phyloP scores from a whole-genome alignment of 2,113 vertebrate species.

The Perognathus longimembris region DNA sequence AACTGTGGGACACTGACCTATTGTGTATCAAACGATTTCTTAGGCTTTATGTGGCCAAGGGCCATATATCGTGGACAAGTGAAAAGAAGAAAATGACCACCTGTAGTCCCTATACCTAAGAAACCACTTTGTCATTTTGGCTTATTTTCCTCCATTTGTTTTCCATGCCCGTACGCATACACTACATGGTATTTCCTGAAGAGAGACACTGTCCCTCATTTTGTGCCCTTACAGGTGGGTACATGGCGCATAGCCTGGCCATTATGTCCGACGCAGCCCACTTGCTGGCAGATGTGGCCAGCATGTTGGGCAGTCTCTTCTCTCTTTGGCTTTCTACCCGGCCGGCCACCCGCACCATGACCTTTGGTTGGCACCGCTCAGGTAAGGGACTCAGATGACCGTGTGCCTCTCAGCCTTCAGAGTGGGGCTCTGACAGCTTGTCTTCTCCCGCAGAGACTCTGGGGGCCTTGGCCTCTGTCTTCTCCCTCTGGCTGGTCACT shows the following conservation, averaged over 20 bases:
- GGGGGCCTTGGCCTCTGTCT: slow-evolving; percentile 93
- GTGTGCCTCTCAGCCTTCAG: neutral
- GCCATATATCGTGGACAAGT: neutral
- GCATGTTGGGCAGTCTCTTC: slow-evolving; percentile 97
- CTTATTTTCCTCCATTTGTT: neutral
- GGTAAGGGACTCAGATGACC: slow-evolving; percentile 85
- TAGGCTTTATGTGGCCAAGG: too few species aligned
- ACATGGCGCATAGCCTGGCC: slow-evolving; percentile 96
- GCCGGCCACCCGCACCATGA: slow-evolving; percentile 94
- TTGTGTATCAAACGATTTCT: too few species aligned
- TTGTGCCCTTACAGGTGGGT: slow-evolving; percentile 90
- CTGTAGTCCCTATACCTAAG: neutral
- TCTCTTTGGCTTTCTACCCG: slow-evolving; percentile 96
- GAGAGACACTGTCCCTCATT: neutral
- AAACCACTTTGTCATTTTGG: neutral
- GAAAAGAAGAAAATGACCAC: neutral
- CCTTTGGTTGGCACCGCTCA: slow-evolving; percentile 96
- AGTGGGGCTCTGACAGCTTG: neutral
- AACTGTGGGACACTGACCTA: too few species aligned
- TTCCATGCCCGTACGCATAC: fast-evolving
- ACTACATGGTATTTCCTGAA: neutral
- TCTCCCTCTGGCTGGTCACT: slow-evolving; percentile 98
- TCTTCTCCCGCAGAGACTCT: slow-evolving; percentile 90
- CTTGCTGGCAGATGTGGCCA: slow-evolving; percentile 96
- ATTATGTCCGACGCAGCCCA: slow-evolving; percentile 98